phyloP scores from a whole-genome alignment of 2,797 vertebrate genomes.

The Galagoides demidoff region DNA sequence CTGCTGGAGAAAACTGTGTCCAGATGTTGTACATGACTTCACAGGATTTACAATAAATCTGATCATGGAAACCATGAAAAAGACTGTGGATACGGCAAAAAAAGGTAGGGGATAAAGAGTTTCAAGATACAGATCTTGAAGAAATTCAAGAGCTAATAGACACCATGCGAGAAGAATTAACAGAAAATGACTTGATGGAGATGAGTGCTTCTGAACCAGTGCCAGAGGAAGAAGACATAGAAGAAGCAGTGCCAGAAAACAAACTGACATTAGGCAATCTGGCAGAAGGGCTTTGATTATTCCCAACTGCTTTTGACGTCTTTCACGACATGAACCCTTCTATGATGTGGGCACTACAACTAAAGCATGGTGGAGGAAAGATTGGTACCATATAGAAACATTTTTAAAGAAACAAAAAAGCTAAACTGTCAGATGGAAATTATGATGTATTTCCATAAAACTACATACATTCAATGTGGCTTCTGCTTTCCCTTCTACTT shows the following conservation, averaged over 20 bases:
- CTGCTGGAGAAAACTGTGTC: not conserved
- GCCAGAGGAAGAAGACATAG: not conserved
- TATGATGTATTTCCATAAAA: not conserved
- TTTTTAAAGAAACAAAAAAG: not conserved
- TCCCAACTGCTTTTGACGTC: not conserved
- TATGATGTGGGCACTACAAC: not conserved
- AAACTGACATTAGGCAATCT: not conserved
- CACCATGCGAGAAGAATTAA: not conserved
- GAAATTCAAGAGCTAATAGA: not conserved
- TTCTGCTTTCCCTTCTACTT: not conserved
- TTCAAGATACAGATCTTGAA: not conserved
- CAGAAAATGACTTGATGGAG: not conserved
- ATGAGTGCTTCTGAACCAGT: not conserved
- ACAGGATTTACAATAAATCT: not conserved
- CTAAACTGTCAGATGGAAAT: not conserved
- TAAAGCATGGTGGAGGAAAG: not conserved
- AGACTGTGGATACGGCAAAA: not conserved
- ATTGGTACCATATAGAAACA: not conserved
- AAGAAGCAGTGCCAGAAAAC: not conserved
- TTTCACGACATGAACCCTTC: not conserved
- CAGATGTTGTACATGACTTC: not conserved
- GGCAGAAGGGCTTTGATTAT: not conserved
- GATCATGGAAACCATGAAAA: not conserved
- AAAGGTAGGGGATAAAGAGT: not conserved
- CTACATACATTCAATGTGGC: not conserved